A percentile compares a stretch with the other conserved stretches of the same genome.
phyloP scores from a whole-genome alignment of 1,140 invertebrate genomes.

The Linepithema humile region DNA sequence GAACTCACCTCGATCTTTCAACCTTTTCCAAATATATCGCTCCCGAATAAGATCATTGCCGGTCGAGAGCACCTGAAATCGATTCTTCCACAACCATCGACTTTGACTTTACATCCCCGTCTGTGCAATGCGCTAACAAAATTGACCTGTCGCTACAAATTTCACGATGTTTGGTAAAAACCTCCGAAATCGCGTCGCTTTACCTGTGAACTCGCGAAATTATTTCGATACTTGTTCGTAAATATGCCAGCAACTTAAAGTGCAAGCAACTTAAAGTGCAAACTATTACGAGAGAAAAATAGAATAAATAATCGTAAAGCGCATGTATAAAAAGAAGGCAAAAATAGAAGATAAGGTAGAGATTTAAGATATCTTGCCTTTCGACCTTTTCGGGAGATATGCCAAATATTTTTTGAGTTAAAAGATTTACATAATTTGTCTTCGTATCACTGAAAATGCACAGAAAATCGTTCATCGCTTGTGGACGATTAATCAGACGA shows the following conservation, averaged over 20 bases:
- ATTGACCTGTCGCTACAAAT: slow-evolving; percentile 49
- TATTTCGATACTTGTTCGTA: slow-evolving; percentile 45
- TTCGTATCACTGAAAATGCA: background rate
- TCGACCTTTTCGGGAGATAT: background rate
- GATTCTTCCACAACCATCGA: slow-evolving; percentile 28
- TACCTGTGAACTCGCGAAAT: slow-evolving; percentile 30
- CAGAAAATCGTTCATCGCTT: background rate
- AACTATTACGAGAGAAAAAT: background rate
- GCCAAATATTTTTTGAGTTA: background rate
- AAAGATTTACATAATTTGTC: background rate
- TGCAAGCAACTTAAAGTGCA: slow-evolving; percentile 4
- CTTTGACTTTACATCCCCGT: slow-evolving; percentile 1
- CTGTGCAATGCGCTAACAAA: slow-evolving; percentile 17
- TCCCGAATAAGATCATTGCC: slow-evolving; percentile 48
- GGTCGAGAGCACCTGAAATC: slow-evolving; percentile 20
- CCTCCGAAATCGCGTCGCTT: slow-evolving; percentile 8
- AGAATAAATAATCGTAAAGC: background rate
- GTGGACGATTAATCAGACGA: background rate
- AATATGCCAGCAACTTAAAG: slow-evolving; percentile 22
- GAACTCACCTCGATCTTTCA: slow-evolving; percentile 21
- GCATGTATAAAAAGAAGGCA: background rate
- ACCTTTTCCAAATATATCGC: slow-evolving; percentile 61
- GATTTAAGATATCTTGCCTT: background rate
- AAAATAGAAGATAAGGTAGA: background rate
- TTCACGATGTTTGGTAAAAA: slow-evolving; percentile 24